Conservation (phyloP, 2,113 vertebrate species). For the Datnioides undecimradiatus region DNA sequence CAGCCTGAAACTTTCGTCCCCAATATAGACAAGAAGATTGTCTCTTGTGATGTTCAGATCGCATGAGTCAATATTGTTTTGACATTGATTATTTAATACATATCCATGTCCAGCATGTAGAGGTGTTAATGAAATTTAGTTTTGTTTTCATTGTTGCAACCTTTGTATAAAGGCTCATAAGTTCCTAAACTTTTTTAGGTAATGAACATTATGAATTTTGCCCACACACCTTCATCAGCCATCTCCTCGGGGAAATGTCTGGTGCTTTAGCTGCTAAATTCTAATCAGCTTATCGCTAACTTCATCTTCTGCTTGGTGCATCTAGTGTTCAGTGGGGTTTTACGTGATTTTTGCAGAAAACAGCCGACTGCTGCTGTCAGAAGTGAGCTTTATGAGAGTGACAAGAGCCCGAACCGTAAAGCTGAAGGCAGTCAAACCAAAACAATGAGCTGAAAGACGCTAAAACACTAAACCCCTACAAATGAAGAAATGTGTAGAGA, state of each 20-base stretch:
- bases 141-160: not conserved
- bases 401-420: not conserved
- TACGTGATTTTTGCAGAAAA: not conserved
- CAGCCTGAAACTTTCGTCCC: not conserved
- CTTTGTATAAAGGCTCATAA: not conserved
- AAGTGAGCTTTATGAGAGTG: not conserved
- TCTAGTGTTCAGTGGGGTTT: not conserved
- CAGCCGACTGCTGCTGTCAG: no score
- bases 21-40: not conserved
- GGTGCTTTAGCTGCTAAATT: not conserved
- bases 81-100: not conserved
- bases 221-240: no score
- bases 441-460: not conserved
- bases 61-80: conserved; percentile 7
- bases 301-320: not conserved
- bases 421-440: not conserved
- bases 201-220: not conserved
- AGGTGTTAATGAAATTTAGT: not conserved
- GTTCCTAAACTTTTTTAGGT: not conserved
- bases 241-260: not conserved
- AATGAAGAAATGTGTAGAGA: no score
- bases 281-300: no score
- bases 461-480: no score
- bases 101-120: not conserved
- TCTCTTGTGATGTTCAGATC: not conserved